phyloP scores from a whole-genome alignment of 2,113 vertebrate genomes.

The Rynchops niger region DNA sequence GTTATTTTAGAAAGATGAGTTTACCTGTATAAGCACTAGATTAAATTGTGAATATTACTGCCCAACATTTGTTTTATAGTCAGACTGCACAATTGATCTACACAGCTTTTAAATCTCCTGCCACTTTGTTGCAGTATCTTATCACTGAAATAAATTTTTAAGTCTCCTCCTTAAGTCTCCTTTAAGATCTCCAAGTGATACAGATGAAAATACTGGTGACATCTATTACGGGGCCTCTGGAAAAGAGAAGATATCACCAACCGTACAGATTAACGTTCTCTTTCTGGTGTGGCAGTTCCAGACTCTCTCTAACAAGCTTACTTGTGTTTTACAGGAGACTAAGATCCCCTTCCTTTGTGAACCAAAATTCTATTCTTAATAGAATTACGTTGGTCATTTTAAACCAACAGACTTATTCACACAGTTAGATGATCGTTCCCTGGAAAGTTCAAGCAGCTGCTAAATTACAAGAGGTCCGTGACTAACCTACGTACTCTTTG shows the following conservation, averaged over 20 bases:
- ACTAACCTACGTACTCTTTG: neutral
- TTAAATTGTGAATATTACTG: neutral
- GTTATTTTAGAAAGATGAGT: neutral
- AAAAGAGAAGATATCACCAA: neutral
- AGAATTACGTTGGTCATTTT: neutral
- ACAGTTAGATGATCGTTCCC: neutral
- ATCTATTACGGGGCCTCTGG: neutral
- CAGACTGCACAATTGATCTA: neutral
- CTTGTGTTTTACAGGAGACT: neutral
- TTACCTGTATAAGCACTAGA: neutral
- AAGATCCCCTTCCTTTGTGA: neutral
- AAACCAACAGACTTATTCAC: neutral
- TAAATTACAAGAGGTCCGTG: neutral
- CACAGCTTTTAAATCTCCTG: neutral
- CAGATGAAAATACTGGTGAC: neutral
- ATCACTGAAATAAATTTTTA: neutral
- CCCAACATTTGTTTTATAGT: neutral
- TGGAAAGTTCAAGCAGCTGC: neutral
- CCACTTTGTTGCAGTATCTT: neutral
- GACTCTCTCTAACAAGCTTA: neutral
- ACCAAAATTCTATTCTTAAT: neutral
- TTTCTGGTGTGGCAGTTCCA: neutral
- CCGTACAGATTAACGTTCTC: neutral
- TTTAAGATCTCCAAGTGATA: neutral
- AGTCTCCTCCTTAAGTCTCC: neutral